These are phyloP conservation scores for Chaetogeoica ovagalla DNA, from an alignment of 2,888 invertebrate genomes.

Conservation along the genomic window DNA sequence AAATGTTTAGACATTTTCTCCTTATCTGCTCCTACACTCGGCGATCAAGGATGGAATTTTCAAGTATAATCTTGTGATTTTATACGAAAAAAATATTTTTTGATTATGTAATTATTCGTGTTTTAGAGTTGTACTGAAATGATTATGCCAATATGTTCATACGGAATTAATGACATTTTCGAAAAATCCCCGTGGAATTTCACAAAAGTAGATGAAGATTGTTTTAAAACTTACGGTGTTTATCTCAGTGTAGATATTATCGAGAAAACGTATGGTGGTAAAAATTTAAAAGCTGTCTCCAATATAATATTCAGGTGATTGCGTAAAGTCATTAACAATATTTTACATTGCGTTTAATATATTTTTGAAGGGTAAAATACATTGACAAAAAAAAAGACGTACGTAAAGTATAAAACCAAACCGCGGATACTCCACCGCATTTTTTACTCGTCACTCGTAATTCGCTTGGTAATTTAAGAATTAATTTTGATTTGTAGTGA, in stretches of 20 bases:
- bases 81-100: not conserved
- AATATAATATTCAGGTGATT: constrained; percentile 66
- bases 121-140: constrained; percentile 88
- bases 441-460: too few species aligned
- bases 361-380: too few species aligned
- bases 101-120: not conserved
- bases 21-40: constrained; percentile 66
- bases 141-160: constrained; percentile 91
- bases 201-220: constrained; percentile 68
- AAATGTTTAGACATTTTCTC: constrained; percentile 70
- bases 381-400: too few species aligned
- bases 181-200: constrained; percentile 76
- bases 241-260: constrained; percentile 71
- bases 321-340: not conserved
- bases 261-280: constrained; percentile 79
- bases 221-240: constrained; percentile 72
- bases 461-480: too few species aligned
- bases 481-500: too few species aligned
- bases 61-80: constrained; percentile 65
- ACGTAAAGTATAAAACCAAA: too few species aligned
- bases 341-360: not conserved
- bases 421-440: too few species aligned
- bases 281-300: constrained; percentile 66
- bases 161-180: constrained; percentile 81
- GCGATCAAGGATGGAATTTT: constrained; percentile 77